A percentile compares a stretch with the other conserved stretches of the same genome.
Conservation (phyloP, 2,797 vertebrate genomes). For the Lophotriccus pileatus region DNA sequence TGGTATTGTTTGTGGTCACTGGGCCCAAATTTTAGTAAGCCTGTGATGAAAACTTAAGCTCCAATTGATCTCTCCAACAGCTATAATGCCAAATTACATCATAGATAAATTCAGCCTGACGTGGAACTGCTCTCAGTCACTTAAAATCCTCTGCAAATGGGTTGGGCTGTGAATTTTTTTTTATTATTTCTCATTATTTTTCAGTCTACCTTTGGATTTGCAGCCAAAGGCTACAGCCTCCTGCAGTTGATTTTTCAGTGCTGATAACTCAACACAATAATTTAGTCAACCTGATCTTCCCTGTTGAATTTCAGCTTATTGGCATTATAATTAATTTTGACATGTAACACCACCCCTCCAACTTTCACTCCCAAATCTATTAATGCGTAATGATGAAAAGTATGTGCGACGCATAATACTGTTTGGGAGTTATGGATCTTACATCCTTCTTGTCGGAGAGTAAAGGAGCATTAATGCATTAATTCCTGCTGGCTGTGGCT, state of each 20-base stretch:
- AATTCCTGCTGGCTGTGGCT: neutral
- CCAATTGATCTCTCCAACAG: neutral
- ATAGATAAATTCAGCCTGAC: neutral
- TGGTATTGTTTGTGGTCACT: neutral
- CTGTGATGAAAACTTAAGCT: neutral
- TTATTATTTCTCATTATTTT: neutral
- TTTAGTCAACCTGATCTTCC: slow-evolving; percentile 62
- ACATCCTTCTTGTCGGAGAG: neutral
- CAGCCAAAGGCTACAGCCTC: slow-evolving; percentile 26
- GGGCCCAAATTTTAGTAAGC: neutral
- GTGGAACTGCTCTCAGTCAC: neutral
- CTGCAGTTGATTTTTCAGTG: slow-evolving; percentile 26
- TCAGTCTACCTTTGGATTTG: neutral
- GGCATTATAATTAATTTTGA: slow-evolving; percentile 69
- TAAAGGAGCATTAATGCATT: neutral
- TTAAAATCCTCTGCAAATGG: neutral
- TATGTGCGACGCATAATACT: slow-evolving; percentile 11
- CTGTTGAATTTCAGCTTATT: slow-evolving; percentile 59
- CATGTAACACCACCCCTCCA: slow-evolving; percentile 61
- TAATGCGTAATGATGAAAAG: slow-evolving; percentile 58
- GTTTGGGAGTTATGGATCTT: slow-evolving; percentile 34
- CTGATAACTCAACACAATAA: slow-evolving; percentile 47
- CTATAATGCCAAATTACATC: neutral
- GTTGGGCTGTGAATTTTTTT: neutral
- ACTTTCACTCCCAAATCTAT: slow-evolving; percentile 60